Evolutionary conservation across 2,113 vertebrate genomes (phyloP).

Genomic region (Octodon degus): DNA sequence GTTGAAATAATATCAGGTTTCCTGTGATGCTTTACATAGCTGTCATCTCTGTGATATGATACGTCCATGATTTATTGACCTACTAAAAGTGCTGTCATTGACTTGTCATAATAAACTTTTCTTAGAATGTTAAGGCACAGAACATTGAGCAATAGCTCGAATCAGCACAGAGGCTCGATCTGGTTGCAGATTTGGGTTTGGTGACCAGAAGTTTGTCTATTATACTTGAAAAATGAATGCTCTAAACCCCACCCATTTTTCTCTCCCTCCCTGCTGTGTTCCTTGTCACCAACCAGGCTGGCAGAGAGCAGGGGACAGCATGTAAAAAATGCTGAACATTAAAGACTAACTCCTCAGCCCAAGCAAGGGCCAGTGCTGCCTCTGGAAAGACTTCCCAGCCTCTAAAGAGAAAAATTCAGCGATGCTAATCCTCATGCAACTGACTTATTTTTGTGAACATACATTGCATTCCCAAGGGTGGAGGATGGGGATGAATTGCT

Average conservation of each 20-base stretch:
- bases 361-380: conserved; percentile 48
- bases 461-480: no score
- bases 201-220: conserved; percentile 78
- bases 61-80: conserved; percentile 88
- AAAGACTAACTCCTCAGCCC: conserved; percentile 80
- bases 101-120: conserved; percentile 89
- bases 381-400: conserved; percentile 62
- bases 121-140: conserved; percentile 82
- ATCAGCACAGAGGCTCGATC: conserved; percentile 77
- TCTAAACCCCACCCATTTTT: neutral
- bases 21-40: conserved; percentile 85
- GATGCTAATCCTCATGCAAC: neutral
- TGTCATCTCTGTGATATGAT: conserved; percentile 89
- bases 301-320: conserved; percentile 80
- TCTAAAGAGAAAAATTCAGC: conserved; percentile 65
- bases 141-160: conserved; percentile 76
- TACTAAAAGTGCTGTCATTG: conserved; percentile 89
- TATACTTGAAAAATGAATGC: conserved; percentile 86
- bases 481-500: neutral
- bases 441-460: neutral
- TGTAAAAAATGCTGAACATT: conserved; percentile 86
- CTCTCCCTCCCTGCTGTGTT: conserved; percentile 35
- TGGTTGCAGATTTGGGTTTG: conserved; percentile 81
- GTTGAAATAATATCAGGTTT: conserved; percentile 86
- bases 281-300: conserved; percentile 88